phyloP scores from a whole-genome alignment of 2,113 vertebrate species.

The Tachycineta bicolor region DNA sequence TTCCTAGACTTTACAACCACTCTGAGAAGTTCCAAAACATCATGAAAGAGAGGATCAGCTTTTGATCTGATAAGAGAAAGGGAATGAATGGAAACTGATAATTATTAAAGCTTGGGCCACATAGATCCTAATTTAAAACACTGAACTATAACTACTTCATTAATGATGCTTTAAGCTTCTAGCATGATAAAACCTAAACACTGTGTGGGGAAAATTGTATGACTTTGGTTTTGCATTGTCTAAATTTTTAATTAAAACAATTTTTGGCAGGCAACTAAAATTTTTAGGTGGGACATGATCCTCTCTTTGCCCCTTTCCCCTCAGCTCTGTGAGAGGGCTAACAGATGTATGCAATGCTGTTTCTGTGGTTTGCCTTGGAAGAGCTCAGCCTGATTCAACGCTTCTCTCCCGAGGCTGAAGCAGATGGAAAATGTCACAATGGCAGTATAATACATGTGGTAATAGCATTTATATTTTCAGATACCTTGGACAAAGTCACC shows the following conservation, averaged over 20 bases:
- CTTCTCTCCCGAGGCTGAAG: neutral
- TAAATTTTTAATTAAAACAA: neutral
- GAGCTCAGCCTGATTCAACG: neutral
- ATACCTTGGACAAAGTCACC: neutral
- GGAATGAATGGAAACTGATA: neutral
- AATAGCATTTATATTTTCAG: neutral
- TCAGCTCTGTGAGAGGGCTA: neutral
- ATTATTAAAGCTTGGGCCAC: neutral
- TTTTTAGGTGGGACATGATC: neutral
- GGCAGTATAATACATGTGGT: neutral
- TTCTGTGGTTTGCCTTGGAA: slow-evolving; percentile 26
- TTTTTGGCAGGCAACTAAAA: neutral
- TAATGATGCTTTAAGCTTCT: neutral
- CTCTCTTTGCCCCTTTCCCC: neutral
- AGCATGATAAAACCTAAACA: neutral
- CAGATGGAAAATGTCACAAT: slow-evolving; percentile 33
- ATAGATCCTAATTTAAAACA: neutral
- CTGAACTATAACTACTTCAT: neutral
- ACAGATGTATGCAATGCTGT: neutral
- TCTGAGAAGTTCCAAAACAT: neutral
- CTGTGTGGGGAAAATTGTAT: neutral
- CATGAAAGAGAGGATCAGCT: neutral
- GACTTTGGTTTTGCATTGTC: neutral
- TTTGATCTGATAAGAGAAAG: neutral
- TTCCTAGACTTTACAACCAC: neutral